These are phyloP conservation scores for Eupsilia transversa DNA, from an alignment of 2,888 invertebrate genomes.

Conservation along the genomic window DNA sequence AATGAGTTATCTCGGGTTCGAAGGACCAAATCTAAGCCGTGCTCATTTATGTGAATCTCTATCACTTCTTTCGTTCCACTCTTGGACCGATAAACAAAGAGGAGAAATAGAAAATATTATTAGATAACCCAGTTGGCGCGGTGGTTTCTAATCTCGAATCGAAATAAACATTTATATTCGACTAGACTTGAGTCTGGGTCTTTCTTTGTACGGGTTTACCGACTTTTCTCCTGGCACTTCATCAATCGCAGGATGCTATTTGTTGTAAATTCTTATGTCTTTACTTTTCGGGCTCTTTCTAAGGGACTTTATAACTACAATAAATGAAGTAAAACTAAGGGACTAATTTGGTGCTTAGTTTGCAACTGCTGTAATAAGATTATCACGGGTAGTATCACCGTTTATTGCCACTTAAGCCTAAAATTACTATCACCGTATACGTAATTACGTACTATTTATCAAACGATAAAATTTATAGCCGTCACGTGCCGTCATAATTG, in stretches of 20 bases:
- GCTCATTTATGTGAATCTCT: neutral
- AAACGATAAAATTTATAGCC: constrained; percentile 46
- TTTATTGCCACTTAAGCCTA: constrained; percentile 49
- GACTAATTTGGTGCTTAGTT: constrained; percentile 22
- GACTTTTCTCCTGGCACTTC: neutral
- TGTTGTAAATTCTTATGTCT: neutral
- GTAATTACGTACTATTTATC: constrained; percentile 43
- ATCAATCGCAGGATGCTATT: neutral
- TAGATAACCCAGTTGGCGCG: constrained; percentile 45
- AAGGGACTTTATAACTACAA: neutral
- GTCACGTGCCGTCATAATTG: constrained; percentile 40
- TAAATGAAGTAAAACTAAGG: neutral
- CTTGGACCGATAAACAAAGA: constrained; percentile 24
- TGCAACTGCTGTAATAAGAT: constrained; percentile 27
- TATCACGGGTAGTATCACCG: constrained; percentile 21
- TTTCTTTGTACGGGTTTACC: neutral
- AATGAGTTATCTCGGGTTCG: neutral
- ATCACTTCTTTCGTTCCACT: neutral
- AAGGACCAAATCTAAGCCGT: neutral
- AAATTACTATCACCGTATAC: constrained; percentile 47
- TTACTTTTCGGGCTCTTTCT: neutral
- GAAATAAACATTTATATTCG: constrained; percentile 30
- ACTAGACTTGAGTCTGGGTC: neutral
- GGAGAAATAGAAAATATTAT: constrained; percentile 46
- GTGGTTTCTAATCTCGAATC: constrained; percentile 23